phyloP scores from a whole-genome alignment of 2,113 vertebrate species.

The Anthoscopus minutus region DNA sequence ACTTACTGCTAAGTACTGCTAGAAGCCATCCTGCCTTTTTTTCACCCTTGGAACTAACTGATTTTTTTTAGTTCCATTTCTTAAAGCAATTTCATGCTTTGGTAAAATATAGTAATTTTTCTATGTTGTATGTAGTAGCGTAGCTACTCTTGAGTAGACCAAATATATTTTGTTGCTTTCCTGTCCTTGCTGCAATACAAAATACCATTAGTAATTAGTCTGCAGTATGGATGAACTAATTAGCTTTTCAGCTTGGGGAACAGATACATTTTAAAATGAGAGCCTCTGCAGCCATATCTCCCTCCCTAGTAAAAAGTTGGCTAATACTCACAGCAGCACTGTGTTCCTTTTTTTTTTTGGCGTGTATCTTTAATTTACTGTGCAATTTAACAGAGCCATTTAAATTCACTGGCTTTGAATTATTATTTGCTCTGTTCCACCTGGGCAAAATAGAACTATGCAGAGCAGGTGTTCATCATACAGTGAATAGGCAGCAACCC shows the following conservation, averaged over 20 bases:
- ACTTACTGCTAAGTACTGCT: not conserved
- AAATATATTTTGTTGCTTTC: not conserved
- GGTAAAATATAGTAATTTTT: constrained; percentile 16
- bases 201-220: constrained; percentile 64
- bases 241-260: constrained; percentile 66
- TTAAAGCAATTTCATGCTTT: constrained; percentile 14
- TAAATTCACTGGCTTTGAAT: not conserved
- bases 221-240: constrained; percentile 61
- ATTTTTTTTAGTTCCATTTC: not conserved
- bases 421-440: not conserved
- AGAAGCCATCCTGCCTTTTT: not conserved
- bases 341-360: not conserved
- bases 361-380: not conserved
- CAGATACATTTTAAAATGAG: constrained; percentile 42
- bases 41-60: not conserved
- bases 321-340: not conserved
- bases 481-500: not conserved
- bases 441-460: not conserved
- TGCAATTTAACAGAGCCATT: not conserved
- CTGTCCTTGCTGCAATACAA: not conserved
- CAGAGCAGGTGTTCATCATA: not conserved
- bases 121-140: not conserved
- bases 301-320: not conserved
- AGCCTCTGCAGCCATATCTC: not conserved
- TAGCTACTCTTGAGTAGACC: not conserved